Base-by-base conservation (phyloP, 2,888 invertebrate genomes). In the Calliscelio sp. region DNA sequence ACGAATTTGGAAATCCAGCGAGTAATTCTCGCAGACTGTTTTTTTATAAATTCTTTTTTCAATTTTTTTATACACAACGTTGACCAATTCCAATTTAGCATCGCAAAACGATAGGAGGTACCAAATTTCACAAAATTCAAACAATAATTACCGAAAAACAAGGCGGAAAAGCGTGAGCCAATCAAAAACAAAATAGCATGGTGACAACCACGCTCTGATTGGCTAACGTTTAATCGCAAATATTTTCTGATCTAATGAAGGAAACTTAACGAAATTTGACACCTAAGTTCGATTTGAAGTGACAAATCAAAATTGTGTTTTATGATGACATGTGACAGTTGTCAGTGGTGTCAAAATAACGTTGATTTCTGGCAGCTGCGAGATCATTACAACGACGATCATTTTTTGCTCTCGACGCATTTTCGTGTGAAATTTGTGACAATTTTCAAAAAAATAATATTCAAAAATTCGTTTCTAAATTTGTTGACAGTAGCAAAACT, bases 1-100 rank as follows among this genome's bases (percentile, higher is more conserved):
- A 75, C 59, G 83, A 78, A 77, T 81, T 85, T 84, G 77, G 71
- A 82, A 86, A 82, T 86, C 84, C 85, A 82, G 80, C 85, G 84
- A 82, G 71, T 84, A 11, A 55, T 66, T 59, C 53, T 73, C 63
- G 70, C 70, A 41, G 35, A n/a, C 24, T 41, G 55, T 28, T 20
- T 20, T 35, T 35, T 35, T 18, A 16, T 24, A 11, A 22, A 4
- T 38, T 38, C 14, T 38, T 38, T 38, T 14, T 32, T 7, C 32
- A 32, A 32, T 11, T 11, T 11, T 44, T n/a, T 44, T 16, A 16
- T 49, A n/a, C 22, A 49, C 22, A 22, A 22, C 49, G 49, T 8
- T 49, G 49, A 22, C 11, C 7, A 49, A 22, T 49, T 22, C 22
- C 22, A 10, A 49, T 22, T 49, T 22, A 4, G 3, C 20, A 22